A percentile compares a stretch with the other conserved stretches of the same genome.
These are phyloP conservation scores for Parotocinclus haroldoi DNA, from an alignment of 2,797 vertebrate genomes.

Conservation along the genomic window DNA sequence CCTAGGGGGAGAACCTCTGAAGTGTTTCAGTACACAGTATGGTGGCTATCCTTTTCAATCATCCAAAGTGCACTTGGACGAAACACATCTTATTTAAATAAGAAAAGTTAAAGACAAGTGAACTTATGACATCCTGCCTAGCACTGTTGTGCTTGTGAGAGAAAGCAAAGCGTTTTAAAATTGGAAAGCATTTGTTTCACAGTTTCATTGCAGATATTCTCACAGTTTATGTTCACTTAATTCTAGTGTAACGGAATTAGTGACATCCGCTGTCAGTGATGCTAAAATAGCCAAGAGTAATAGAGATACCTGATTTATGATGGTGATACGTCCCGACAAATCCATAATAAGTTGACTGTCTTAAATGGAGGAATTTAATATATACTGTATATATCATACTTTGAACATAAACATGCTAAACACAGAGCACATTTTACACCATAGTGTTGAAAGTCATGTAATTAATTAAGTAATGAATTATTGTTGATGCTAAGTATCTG, in stretches of 20 bases:
- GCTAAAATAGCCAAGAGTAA: constrained; percentile 18
- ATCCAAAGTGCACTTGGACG: background rate
- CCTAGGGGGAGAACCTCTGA: background rate
- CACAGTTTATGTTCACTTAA: constrained; percentile 26
- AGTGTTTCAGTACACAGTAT: background rate
- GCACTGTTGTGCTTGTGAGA: too few relatives aligned
- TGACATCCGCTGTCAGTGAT: constrained; percentile 34
- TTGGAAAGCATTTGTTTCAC: constrained; percentile 8
- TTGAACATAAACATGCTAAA: too few relatives aligned
- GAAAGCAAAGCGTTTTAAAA: background rate
- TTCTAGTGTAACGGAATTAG: constrained; percentile 29
- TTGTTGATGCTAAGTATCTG: too few relatives aligned
- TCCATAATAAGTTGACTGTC: too few relatives aligned
- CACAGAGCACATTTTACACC: too few relatives aligned
- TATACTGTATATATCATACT: too few relatives aligned
- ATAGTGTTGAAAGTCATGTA: too few relatives aligned
- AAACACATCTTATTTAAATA: constrained; percentile 15
- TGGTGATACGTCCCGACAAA: too few relatives aligned
- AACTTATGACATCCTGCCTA: constrained; percentile 1
- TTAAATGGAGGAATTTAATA: too few relatives aligned
- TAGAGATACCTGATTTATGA: too few relatives aligned
- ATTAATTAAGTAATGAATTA: too few relatives aligned
- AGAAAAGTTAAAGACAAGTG: constrained; percentile 5
- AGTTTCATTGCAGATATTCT: background rate
- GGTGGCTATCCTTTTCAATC: constrained; percentile 1